These are phyloP conservation scores for Coptodon rendalli DNA, from an alignment of 2,113 vertebrate genomes.

Conservation along the genomic window DNA sequence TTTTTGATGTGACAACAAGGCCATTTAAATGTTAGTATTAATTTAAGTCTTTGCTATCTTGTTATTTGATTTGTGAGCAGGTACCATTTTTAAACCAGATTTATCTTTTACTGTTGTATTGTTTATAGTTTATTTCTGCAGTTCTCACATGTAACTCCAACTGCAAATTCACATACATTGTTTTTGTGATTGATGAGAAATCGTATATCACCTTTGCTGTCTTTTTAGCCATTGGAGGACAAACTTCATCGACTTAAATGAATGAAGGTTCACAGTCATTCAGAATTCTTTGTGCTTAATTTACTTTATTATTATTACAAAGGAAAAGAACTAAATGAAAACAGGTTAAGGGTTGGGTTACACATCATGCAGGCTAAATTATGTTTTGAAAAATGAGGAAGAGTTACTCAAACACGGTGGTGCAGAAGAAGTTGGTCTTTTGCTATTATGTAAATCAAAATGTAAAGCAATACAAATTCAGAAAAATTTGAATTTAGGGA, in stretches of 20 bases:
- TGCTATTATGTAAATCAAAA: background rate
- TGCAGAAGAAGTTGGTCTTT: rapidly evolving
- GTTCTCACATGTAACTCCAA: background rate
- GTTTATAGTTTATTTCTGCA: background rate
- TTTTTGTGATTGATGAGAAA: background rate
- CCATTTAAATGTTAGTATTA: no score
- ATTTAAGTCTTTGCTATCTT: background rate
- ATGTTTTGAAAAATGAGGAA: background rate
- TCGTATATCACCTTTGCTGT: background rate
- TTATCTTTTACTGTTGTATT: background rate
- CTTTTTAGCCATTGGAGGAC: background rate
- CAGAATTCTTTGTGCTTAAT: background rate
- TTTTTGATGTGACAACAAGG: no score
- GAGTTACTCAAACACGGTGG: background rate
- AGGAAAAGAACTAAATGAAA: rapidly evolving
- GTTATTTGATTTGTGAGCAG: background rate
- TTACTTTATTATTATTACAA: background rate
- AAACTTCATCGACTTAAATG: background rate
- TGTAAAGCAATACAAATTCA: background rate
- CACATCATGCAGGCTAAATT: background rate
- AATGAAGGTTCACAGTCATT: background rate
- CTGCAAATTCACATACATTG: background rate
- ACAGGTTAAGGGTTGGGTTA: background rate
- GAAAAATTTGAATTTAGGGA: background rate
- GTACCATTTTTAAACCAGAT: background rate